Percentiles rank a stretch among this genome's conserved stretches.
phyloP scores from a whole-genome alignment of 2,113 vertebrate species.

The Vidua chalybeata region DNA sequence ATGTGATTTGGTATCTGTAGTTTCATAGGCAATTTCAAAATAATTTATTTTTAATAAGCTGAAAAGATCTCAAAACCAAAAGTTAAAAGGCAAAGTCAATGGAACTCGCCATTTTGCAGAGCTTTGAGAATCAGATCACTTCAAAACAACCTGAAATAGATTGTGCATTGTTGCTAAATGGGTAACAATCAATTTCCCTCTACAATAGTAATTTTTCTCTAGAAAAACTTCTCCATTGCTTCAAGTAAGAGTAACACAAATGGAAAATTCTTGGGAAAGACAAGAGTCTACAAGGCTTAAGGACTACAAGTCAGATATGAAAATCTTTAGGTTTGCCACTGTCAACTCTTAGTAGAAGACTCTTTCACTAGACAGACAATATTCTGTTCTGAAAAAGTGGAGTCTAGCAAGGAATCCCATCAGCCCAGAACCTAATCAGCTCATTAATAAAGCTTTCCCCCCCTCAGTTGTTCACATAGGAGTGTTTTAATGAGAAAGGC shows the following conservation, averaged over 20 bases:
- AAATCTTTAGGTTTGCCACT: background rate
- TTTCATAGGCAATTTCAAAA: background rate
- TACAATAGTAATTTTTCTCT: background rate
- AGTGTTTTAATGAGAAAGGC: background rate
- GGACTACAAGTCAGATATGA: background rate
- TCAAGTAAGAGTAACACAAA: background rate
- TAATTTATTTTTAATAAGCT: background rate
- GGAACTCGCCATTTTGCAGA: background rate
- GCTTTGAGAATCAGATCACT: background rate
- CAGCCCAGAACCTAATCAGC: background rate
- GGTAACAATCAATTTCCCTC: background rate
- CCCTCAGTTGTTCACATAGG: background rate
- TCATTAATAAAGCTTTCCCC: background rate
- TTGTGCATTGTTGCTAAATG: fast-evolving
- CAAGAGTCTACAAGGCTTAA: background rate
- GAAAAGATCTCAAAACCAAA: background rate
- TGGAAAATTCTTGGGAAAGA: background rate
- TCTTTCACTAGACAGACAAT: background rate
- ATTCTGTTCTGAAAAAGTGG: background rate
- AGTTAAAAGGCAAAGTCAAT: background rate
- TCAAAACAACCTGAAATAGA: background rate
- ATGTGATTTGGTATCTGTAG: background rate
- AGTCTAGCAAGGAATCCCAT: background rate
- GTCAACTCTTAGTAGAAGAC: background rate
- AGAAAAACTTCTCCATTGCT: background rate